Evolutionary conservation across 2,888 invertebrate genomes (phyloP).

Genomic region (Tiphia femorata): DNA sequence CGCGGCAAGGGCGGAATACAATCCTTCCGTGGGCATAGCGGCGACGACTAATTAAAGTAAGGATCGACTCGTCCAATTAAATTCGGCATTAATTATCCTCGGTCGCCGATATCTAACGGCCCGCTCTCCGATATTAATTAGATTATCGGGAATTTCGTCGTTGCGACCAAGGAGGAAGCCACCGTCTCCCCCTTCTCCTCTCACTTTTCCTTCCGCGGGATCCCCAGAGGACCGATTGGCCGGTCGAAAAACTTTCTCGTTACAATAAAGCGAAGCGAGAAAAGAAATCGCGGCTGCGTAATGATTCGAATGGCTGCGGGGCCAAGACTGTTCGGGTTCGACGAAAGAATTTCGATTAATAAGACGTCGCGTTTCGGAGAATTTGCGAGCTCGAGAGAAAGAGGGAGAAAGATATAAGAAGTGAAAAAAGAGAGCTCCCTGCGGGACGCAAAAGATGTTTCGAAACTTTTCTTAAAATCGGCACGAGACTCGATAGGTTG

Average conservation of each 20-base stretch:
- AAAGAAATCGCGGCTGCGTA: too few relatives aligned
- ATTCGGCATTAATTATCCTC: slow-evolving; percentile 15
- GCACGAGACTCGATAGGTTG: too few relatives aligned
- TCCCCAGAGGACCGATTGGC: slow-evolving; percentile 5
- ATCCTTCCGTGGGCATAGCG: not conserved
- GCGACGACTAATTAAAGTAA: slow-evolving; percentile 11
- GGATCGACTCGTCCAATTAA: slow-evolving; percentile 5
- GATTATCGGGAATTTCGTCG: slow-evolving; percentile 19
- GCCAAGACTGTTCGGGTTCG: too few relatives aligned
- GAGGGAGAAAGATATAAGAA: too few relatives aligned
- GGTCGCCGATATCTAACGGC: slow-evolving; percentile 4
- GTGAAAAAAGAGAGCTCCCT: too few relatives aligned
- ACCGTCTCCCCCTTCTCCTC: not conserved
- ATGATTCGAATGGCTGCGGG: too few relatives aligned
- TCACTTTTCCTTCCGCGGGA: not conserved
- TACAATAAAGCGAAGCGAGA: slow-evolving; percentile 11
- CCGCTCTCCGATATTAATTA: slow-evolving; percentile 19
- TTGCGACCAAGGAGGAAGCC: not conserved
- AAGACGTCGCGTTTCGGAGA: too few relatives aligned
- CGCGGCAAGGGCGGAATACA: not conserved
- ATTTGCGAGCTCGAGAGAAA: too few relatives aligned
- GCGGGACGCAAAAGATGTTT: too few relatives aligned
- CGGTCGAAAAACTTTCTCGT: slow-evolving; percentile 15
- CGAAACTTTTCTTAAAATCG: slow-evolving; percentile 20
- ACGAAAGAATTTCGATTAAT: too few relatives aligned